Percentiles rank a stretch among this genome's conserved stretches.
phyloP scores from a whole-genome alignment of 2,888 invertebrate species.

The Chaitophorus viminalis region DNA sequence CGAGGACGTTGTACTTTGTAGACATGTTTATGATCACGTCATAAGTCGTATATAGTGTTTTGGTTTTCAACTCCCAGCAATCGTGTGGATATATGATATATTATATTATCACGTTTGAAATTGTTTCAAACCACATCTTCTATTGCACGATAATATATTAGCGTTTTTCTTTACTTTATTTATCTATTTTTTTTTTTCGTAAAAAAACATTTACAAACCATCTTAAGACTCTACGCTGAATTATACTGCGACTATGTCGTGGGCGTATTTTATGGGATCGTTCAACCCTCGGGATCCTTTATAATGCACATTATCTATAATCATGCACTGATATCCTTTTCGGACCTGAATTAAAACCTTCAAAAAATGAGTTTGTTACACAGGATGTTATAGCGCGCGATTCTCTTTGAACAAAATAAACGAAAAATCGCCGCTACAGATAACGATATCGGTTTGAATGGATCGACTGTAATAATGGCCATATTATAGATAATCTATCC shows the following conservation, averaged over 20 bases:
- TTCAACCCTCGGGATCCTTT: neutral
- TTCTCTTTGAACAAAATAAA: too few species aligned
- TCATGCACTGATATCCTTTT: neutral
- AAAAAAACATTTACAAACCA: neutral
- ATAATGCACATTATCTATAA: neutral
- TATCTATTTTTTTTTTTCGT: neutral
- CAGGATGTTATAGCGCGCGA: too few species aligned
- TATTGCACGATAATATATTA: neutral
- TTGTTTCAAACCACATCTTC: neutral
- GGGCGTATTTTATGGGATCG: neutral
- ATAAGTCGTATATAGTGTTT: neutral
- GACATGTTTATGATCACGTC: too few species aligned
- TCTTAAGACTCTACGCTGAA: neutral
- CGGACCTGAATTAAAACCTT: too few species aligned
- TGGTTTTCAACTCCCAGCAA: neutral
- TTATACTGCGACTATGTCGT: neutral
- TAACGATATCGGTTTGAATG: too few species aligned
- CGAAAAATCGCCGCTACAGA: too few species aligned
- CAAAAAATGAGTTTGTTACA: too few species aligned
- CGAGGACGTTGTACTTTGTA: too few species aligned
- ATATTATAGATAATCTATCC: too few species aligned
- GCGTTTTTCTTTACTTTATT: too few species aligned
- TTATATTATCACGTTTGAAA: neutral
- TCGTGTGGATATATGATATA: neutral
- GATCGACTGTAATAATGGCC: too few species aligned